Percentiles rank a stretch among this genome's conserved stretches.
phyloP scores from a whole-genome alignment of 2,888 invertebrate genomes.

The Rotaria macrura region DNA sequence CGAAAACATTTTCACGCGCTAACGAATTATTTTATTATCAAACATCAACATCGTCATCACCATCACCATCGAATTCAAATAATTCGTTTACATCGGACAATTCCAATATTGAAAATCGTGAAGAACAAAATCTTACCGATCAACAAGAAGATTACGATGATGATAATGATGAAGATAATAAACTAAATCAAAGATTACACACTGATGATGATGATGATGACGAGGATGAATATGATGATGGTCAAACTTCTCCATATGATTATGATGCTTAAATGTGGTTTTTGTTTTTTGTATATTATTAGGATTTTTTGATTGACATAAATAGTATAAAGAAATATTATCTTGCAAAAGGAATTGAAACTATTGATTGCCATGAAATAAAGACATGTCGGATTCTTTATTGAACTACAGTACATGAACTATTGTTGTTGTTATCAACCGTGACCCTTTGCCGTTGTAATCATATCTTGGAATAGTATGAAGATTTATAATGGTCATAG shows the following conservation, averaged over 20 bases:
- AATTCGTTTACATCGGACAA: not conserved
- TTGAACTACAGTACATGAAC: too few relatives aligned
- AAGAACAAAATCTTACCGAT: not conserved
- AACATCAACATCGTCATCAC: not conserved
- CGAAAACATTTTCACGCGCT: not conserved
- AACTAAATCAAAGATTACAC: too few relatives aligned
- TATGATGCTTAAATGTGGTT: not conserved
- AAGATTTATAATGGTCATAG: too few relatives aligned
- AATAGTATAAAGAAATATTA: not conserved
- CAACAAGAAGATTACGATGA: not conserved
- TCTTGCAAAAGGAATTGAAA: too few relatives aligned
- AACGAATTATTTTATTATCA: not conserved
- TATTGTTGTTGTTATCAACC: too few relatives aligned
- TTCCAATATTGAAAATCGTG: too few relatives aligned
- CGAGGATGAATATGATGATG: not conserved
- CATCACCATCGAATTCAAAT: not conserved
- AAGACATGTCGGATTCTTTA: too few relatives aligned
- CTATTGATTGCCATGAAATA: too few relatives aligned
- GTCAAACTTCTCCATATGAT: not conserved
- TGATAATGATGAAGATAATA: not conserved
- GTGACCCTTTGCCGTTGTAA: too few relatives aligned
- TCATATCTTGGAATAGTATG: too few relatives aligned
- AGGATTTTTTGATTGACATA: not conserved
- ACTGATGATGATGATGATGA: too few relatives aligned
- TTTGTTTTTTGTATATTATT: not conserved